These are phyloP conservation scores for Odontamblyopus rebecca DNA, from an alignment of 2,797 vertebrate species.

Conservation along the genomic window DNA sequence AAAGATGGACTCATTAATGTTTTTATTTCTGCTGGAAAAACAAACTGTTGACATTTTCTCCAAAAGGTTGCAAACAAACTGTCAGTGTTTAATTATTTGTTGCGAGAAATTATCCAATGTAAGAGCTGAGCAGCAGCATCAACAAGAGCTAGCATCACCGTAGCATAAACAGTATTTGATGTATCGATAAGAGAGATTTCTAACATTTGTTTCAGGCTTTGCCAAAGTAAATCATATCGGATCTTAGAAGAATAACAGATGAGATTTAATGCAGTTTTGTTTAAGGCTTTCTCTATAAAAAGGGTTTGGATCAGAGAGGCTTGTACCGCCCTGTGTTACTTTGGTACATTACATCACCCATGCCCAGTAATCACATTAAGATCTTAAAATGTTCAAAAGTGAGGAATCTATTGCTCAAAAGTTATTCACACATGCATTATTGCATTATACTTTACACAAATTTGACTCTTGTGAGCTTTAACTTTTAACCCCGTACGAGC, in stretches of 20 bases:
- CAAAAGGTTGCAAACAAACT: conserved; percentile 10
- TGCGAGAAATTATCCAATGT: conserved; percentile 1
- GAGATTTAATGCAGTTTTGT: neutral
- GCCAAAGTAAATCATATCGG: neutral
- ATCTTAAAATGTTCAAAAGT: neutral
- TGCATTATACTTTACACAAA: neutral
- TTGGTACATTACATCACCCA: neutral
- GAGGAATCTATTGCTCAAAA: neutral
- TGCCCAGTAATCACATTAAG: neutral
- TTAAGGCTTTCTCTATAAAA: neutral
- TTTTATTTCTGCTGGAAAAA: conserved; percentile 17
- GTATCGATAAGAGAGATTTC: neutral
- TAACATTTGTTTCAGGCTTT: neutral
- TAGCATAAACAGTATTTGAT: conserved; percentile 4
- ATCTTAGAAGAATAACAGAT: neutral
- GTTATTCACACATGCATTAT: neutral
- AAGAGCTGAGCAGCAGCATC: neutral
- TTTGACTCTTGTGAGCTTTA: no score
- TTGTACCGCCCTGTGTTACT: neutral
- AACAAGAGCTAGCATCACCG: conserved; percentile 1
- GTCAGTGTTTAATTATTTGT: conserved; percentile 8
- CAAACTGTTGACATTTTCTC: conserved; percentile 2
- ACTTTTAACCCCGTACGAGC: no score
- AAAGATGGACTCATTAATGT: conserved; percentile 28
- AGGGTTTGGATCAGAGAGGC: neutral